Evolutionary conservation across 2,888 invertebrate species (phyloP).

Genomic region (Cephus runcator): DNA sequence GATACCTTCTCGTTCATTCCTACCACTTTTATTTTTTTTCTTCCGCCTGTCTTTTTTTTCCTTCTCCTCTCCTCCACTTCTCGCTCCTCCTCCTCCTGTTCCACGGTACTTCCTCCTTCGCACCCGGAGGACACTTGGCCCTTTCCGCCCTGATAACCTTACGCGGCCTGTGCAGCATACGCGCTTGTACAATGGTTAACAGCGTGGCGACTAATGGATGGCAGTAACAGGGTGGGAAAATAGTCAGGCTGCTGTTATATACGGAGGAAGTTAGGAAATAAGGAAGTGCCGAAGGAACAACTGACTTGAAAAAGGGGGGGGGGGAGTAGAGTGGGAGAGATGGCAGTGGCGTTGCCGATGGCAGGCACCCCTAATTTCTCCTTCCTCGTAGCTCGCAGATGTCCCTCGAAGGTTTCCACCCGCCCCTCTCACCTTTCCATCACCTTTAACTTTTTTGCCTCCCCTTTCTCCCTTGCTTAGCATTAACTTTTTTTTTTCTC

Average conservation of each 20-base stretch:
- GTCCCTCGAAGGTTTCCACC: background rate
- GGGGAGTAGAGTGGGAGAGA: background rate
- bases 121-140: background rate
- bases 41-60: background rate
- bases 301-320: background rate
- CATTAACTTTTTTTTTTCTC: constrained; percentile 2
- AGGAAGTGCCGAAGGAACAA: background rate
- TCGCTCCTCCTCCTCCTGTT: constrained; percentile 11
- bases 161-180: background rate
- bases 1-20: constrained; percentile 11
- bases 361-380: background rate
- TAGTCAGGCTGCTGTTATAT: background rate
- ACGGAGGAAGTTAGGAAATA: background rate
- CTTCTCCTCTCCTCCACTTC: constrained; percentile 3
- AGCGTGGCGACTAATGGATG: background rate
- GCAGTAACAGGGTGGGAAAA: background rate
- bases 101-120: constrained; percentile 7
- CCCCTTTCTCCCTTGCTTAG: background rate
- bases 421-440: constrained; percentile 29
- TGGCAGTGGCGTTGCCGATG: background rate
- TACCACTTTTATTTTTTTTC: constrained; percentile 7
- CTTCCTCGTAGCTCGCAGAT: background rate
- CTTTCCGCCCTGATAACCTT: background rate
- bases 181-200: background rate
- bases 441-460: constrained; percentile 4